Base-by-base conservation (phyloP, 2,797 vertebrate genomes). In the Carcharodon carcharias region DNA sequence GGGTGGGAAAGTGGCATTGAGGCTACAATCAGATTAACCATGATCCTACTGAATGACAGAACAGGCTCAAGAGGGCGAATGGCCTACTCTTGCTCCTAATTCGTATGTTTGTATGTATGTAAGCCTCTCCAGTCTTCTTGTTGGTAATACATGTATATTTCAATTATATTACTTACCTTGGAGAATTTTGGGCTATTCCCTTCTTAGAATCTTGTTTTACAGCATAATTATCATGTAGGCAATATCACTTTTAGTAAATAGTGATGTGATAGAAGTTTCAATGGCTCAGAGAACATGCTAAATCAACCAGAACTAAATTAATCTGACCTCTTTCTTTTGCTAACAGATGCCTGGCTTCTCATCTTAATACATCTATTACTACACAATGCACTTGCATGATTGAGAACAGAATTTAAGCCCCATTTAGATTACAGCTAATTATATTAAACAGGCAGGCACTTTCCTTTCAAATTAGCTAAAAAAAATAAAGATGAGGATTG, bases 271-370 rank as follows among this genome's bases (percentile, higher is more conserved):
- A 54, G n/a, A 92, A 91, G 82, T 95, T 96, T 85, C 96, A 89
- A 26, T 26, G 23, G 63, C 56, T 92, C 96, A 93, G 88, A 80
- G 77, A 58, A 69, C 91, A 96, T 96, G 96, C 96, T 96, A 97
- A 97, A 96, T 96, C 31, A 97, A 95, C 96, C 97, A 96, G 97
- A 97, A 97, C 80, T 35, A 92, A 96, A 97, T 97, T 97, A 97
- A 96, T 96, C 96, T 54, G 96, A 96, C 94, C 71, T 85, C 2
- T 12, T 85, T 96, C 92, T 50, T 85, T 67, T 61, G 54, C 45
- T 85, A 91, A 93, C 73, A 71, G 88, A 63, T 77, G 91, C 40
- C 91, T 69, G 85, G 35, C 89, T 94, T 87, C 89, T 80, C 67
- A 67, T 77, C 16, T 95, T 77, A 95, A 73, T 45, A 58, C 71